Conservation (phyloP, 1,140 invertebrate species). For the Nephila pilipes region DNA sequence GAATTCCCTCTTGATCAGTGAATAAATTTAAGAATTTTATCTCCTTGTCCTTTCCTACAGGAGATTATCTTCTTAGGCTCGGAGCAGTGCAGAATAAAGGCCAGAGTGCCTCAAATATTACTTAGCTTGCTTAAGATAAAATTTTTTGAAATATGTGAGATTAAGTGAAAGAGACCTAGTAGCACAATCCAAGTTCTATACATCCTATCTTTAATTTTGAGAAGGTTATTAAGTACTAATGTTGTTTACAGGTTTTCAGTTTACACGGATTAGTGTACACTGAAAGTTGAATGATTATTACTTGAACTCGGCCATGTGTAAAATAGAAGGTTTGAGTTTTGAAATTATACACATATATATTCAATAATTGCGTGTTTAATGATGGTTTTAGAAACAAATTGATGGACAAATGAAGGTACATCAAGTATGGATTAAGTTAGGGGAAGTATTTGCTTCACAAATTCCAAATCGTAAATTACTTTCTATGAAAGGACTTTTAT, state of each 20-base stretch:
- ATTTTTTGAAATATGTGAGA: neutral
- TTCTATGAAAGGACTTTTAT: no score
- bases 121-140: neutral
- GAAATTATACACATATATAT: no score
- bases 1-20: neutral
- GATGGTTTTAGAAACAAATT: no score
- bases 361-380: no score
- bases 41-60: neutral
- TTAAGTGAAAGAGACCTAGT: neutral
- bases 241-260: neutral
- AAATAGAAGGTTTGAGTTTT: no score
- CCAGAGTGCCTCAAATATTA: neutral
- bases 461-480: no score
- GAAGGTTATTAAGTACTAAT: neutral
- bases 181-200: neutral
- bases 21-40: slow-evolving; percentile 5
- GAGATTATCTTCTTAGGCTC: neutral
- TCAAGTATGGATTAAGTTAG: no score
- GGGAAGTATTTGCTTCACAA: no score
- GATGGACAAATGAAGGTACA: no score
- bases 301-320: no score
- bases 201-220: neutral
- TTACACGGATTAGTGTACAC: no score
- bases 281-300: no score
- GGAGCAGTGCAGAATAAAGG: neutral